Conservation (phyloP, 2,797 vertebrate genomes). For the Urocyon cinereoargenteus region DNA sequence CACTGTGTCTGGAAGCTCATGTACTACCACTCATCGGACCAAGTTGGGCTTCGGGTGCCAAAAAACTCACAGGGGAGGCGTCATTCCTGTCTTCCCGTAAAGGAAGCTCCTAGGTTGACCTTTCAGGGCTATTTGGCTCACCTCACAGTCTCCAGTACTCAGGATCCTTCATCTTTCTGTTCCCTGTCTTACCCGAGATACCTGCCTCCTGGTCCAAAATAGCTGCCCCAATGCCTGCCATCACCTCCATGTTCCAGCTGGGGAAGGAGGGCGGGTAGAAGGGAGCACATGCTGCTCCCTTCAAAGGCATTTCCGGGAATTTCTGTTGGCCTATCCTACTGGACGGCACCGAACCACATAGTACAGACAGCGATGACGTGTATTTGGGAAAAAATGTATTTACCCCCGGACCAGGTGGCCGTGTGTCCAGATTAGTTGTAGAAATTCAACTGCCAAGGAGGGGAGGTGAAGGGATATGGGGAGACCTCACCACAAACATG, state of each 20-base stretch:
- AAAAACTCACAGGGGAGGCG: neutral
- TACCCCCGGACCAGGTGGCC: neutral
- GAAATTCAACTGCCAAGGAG: neutral
- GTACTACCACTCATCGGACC: accelerated
- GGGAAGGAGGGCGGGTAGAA: neutral
- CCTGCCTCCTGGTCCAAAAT: neutral
- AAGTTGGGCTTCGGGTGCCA: accelerated
- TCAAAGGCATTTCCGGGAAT: constrained; percentile 33
- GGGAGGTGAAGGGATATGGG: neutral
- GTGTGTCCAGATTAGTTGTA: neutral
- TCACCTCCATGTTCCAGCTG: neutral
- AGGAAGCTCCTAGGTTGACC: neutral
- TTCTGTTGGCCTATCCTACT: neutral
- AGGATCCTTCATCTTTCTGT: neutral
- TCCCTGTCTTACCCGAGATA: neutral
- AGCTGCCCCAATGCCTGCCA: neutral
- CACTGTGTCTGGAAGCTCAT: neutral
- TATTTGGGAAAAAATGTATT: neutral
- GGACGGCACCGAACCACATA: neutral
- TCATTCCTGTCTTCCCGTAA: neutral
- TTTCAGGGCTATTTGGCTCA: neutral
- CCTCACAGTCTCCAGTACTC: neutral
- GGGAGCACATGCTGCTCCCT: neutral
- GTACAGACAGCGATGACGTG: neutral
- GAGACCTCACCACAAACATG: neutral